These are phyloP conservation scores for Platycheirus rosarum DNA, from an alignment of 2,888 invertebrate species.

Conservation along the genomic window DNA sequence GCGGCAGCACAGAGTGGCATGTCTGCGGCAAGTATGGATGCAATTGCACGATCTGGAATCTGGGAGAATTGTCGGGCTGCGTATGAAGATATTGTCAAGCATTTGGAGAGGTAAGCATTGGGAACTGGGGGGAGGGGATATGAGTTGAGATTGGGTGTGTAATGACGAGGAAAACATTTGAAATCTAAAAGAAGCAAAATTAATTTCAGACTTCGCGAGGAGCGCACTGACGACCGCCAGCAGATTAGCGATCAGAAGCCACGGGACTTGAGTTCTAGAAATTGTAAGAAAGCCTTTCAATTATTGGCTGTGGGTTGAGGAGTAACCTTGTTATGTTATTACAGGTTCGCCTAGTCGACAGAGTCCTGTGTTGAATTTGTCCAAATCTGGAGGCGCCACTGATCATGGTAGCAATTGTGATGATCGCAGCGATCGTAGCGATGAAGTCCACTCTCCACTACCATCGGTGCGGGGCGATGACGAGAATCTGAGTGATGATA, in stretches of 20 bases:
- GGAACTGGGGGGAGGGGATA: conserved; percentile 1
- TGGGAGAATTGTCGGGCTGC: conserved; percentile 98
- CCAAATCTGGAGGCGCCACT: conserved; percentile 90
- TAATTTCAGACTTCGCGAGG: conserved; percentile 89
- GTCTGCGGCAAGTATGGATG: conserved; percentile 90
- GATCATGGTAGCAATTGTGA: conserved; percentile 87
- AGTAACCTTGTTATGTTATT: conserved; percentile 32
- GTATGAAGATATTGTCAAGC: conserved; percentile 97
- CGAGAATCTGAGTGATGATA: conserved; percentile 92
- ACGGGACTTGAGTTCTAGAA: conserved; percentile 92
- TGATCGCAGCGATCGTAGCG: conserved; percentile 86
- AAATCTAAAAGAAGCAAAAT: conserved; percentile 72
- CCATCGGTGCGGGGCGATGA: conserved; percentile 87
- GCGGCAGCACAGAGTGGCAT: conserved; percentile 90
- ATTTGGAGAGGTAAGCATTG: conserved; percentile 92
- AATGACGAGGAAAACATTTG: conserved; percentile 52
- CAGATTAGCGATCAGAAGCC: conserved; percentile 93
- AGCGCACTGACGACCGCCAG: conserved; percentile 93
- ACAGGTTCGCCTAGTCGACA: conserved; percentile 91
- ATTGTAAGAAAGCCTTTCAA: conserved; percentile 85
- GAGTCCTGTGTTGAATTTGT: conserved; percentile 95
- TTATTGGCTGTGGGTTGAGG: background rate
- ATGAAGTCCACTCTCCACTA: conserved; percentile 84
- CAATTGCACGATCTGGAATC: conserved; percentile 94
- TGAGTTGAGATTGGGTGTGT: background rate